phyloP scores from a whole-genome alignment of 2,888 invertebrate species.

The Blastobasis adustella region DNA sequence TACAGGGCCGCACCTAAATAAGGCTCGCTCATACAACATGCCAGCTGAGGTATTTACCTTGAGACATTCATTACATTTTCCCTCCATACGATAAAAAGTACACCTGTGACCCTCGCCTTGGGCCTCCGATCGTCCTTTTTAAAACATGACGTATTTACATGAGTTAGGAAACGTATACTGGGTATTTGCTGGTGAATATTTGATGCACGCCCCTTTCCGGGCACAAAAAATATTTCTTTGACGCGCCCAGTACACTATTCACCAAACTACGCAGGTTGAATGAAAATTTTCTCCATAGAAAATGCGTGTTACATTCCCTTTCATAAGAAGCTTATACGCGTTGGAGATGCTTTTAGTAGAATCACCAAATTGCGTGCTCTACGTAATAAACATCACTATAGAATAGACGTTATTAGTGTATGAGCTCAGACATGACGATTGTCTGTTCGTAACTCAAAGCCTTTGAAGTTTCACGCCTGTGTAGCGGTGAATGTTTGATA shows the following conservation, averaged over 20 bases:
- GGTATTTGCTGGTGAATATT: conserved; percentile 49
- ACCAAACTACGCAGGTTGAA: conserved; percentile 42
- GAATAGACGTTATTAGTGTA: conserved; percentile 38
- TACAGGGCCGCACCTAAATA: not conserved
- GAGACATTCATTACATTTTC: conserved; percentile 37
- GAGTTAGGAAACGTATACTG: conserved; percentile 42
- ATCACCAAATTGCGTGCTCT: conserved; percentile 59
- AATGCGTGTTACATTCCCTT: conserved; percentile 31
- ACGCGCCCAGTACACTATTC: conserved; percentile 45
- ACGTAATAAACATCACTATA: conserved; percentile 39
- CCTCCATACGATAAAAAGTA: conserved; percentile 28
- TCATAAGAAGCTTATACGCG: conserved; percentile 32
- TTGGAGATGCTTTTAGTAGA: conserved; percentile 56
- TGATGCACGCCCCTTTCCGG: conserved; percentile 30
- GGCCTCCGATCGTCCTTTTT: conserved; percentile 30
- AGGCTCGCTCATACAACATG: not conserved
- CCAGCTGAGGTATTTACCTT: conserved; percentile 11
- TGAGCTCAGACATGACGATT: conserved; percentile 35
- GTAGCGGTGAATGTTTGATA: not conserved
- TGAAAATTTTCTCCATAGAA: conserved; percentile 41
- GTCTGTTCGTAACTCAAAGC: conserved; percentile 32
- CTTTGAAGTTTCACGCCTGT: conserved; percentile 19
- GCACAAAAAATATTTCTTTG: conserved; percentile 43
- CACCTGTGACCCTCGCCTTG: conserved; percentile 39
- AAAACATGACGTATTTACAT: conserved; percentile 46